A percentile compares a stretch with the other conserved stretches of the same genome.
phyloP scores from a whole-genome alignment of 2,888 invertebrate species.

The Orthosia cruda region DNA sequence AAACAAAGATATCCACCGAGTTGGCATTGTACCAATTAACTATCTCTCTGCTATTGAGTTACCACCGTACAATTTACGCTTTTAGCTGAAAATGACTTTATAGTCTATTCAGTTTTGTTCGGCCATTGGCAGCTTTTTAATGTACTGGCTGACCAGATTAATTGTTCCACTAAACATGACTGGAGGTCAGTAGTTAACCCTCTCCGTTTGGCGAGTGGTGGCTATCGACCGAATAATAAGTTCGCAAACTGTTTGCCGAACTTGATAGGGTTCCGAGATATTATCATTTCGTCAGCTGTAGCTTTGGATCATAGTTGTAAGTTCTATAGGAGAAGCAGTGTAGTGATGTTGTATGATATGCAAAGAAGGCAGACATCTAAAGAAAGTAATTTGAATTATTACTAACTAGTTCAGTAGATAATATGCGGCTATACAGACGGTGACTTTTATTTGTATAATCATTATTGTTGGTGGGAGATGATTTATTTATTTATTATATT shows the following conservation, averaged over 20 bases:
- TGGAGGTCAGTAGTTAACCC: conserved; percentile 66
- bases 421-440: background rate
- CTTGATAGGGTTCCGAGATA: conserved; percentile 55
- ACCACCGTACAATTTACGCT: conserved; percentile 83
- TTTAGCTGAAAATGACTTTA: conserved; percentile 86
- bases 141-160: conserved; percentile 63
- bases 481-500: no score
- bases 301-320: conserved; percentile 10
- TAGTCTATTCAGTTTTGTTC: conserved; percentile 80
- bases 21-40: conserved; percentile 89
- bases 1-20: conserved; percentile 84
- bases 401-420: background rate
- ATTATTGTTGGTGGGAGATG: background rate
- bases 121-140: conserved; percentile 72
- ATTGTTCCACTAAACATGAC: conserved; percentile 61
- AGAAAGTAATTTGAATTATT: background rate
- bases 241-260: conserved; percentile 53
- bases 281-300: conserved; percentile 51
- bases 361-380: background rate
- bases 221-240: conserved; percentile 64
- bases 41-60: conserved; percentile 81
- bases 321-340: background rate
- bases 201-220: conserved; percentile 42
- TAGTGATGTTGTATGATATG: background rate
- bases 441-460: background rate